Conservation (phyloP, 2,797 vertebrate species). For the Rhinella marina region DNA sequence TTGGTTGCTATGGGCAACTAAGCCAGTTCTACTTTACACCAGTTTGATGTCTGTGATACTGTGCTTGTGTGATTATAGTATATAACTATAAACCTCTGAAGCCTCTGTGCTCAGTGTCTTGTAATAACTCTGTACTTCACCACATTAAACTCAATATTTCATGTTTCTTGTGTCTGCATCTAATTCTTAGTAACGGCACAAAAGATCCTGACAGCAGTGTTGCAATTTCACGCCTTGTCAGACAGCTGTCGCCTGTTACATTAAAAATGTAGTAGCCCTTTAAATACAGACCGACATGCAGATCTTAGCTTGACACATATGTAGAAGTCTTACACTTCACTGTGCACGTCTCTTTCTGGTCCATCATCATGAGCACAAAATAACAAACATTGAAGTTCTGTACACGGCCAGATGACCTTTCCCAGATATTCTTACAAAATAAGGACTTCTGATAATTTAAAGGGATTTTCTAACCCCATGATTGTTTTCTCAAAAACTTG, state of each 20-base stretch:
- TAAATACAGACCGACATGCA: slow-evolving; percentile 47
- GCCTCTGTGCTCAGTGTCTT: neutral
- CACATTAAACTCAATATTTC: slow-evolving; percentile 25
- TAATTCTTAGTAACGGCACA: slow-evolving; percentile 48
- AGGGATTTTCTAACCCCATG: neutral
- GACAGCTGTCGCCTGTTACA: slow-evolving; percentile 39
- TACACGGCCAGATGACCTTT: too few species aligned
- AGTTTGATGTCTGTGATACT: too few species aligned
- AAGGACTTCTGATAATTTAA: neutral
- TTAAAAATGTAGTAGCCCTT: slow-evolving; percentile 55
- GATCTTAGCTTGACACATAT: slow-evolving; percentile 7
- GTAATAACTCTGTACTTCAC: neutral
- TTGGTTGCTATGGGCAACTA: too few species aligned
- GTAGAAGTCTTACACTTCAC: slow-evolving; percentile 15
- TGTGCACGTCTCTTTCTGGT: slow-evolving; percentile 18
- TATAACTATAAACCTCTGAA: neutral
- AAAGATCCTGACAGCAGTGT: slow-evolving; percentile 43
- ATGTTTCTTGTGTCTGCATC: slow-evolving; percentile 35
- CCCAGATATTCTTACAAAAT: neutral
- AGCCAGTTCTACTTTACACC: too few species aligned
- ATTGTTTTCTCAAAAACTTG: neutral
- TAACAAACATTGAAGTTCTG: neutral
- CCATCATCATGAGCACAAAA: neutral
- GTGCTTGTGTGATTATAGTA: neutral
- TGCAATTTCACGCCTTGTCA: slow-evolving; percentile 58